phyloP scores from a whole-genome alignment of 2,797 vertebrate species.

The Anguilla marmorata region DNA sequence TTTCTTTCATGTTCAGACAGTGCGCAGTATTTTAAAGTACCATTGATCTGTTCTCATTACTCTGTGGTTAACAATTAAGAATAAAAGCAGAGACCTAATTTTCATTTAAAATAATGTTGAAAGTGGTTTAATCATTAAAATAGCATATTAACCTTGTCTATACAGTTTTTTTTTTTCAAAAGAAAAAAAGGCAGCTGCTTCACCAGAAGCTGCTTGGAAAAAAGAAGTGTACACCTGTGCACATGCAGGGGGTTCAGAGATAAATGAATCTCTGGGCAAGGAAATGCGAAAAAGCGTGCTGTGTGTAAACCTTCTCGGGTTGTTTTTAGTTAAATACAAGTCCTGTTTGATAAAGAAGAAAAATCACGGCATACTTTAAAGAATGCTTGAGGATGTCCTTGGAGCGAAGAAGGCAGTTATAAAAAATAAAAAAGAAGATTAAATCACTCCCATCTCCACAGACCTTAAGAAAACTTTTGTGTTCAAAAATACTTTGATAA shows the following conservation, averaged over 20 bases:
- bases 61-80: not conserved
- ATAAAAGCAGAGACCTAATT: not conserved
- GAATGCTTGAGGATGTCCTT: constrained; percentile 46
- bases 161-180: too few species aligned
- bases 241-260: constrained; percentile 32
- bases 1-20: not conserved
- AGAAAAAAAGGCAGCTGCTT: not conserved
- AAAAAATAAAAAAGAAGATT: not conserved
- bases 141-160: not conserved
- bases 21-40: not conserved
- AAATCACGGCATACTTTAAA: constrained; percentile 47
- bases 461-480: not conserved
- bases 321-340: constrained; percentile 57
- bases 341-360: constrained; percentile 47
- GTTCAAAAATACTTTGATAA: too few species aligned
- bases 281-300: constrained; percentile 28
- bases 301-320: constrained; percentile 23
- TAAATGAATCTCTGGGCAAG: constrained; percentile 53
- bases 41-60: not conserved
- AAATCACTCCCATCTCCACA: not conserved
- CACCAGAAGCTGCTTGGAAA: not conserved
- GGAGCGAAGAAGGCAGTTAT: constrained; percentile 38
- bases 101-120: not conserved
- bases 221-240: not conserved
- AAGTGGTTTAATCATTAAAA: not conserved